Conservation (phyloP, 2,113 vertebrate genomes). For the Myrmecophaga tridactyla region DNA sequence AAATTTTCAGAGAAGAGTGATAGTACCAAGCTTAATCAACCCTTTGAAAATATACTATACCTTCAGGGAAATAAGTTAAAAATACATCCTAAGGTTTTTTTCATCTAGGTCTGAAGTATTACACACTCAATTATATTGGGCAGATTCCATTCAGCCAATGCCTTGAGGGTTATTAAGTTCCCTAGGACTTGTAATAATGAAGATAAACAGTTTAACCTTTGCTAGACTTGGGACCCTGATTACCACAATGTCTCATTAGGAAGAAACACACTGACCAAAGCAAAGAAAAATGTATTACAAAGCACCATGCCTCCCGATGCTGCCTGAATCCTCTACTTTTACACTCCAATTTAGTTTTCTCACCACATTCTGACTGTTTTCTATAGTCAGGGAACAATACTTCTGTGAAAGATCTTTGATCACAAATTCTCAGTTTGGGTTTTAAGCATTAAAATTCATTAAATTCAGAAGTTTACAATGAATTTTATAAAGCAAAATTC, state of each 20-base stretch:
- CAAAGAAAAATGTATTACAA: not conserved
- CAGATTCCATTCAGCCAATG: constrained; percentile 1
- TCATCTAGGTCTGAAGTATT: constrained; percentile 5
- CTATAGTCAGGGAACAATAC: not conserved
- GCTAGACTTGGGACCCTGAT: not conserved
- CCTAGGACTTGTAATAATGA: constrained; percentile 39
- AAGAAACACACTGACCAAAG: not conserved
- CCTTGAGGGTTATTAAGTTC: constrained; percentile 13
- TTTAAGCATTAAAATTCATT: not conserved
- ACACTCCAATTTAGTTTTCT: not conserved
- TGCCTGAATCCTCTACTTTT: not conserved
- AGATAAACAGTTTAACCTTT: constrained; percentile 63
- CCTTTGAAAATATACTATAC: not conserved
- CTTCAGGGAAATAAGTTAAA: constrained; percentile 1
- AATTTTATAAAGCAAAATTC: not conserved
- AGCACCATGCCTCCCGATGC: not conserved
- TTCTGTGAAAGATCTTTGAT: not conserved
- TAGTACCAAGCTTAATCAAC: not conserved
- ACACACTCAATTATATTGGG: not conserved
- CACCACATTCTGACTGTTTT: not conserved
- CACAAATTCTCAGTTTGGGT: not conserved
- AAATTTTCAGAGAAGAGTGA: constrained; percentile 25
- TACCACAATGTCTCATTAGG: constrained; percentile 47
- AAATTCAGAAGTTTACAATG: not conserved
- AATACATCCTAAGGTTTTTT: constrained; percentile 31